A percentile compares a stretch with the other conserved stretches of the same genome.
phyloP scores from a whole-genome alignment of 1,140 invertebrate genomes.

The Drepana arcuata region DNA sequence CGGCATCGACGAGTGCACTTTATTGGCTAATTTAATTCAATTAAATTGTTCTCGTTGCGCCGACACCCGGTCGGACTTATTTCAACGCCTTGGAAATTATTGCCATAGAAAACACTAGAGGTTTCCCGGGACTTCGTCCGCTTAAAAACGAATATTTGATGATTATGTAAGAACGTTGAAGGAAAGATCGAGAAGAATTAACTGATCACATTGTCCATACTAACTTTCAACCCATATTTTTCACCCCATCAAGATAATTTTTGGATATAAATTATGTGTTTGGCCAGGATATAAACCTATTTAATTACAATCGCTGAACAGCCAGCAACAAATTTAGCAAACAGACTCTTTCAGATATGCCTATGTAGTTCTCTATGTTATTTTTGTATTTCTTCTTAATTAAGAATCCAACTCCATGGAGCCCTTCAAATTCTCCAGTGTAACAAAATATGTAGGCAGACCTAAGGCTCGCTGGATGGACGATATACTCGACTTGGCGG shows the following conservation, averaged over 20 bases:
- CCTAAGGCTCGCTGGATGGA: no score
- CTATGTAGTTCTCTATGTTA: slow-evolving; percentile 1
- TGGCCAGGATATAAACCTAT: no score
- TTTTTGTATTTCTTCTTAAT: slow-evolving; percentile 1
- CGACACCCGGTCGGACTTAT: slow-evolving; percentile 30
- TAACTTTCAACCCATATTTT: no score
- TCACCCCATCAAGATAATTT: no score
- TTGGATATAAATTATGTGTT: no score
- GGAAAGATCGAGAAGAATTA: no score
- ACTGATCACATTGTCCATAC: no score
- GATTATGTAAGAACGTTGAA: no score
- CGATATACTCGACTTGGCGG: no score
- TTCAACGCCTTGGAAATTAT: slow-evolving; percentile 59
- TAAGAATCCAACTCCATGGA: slow-evolving; percentile 3
- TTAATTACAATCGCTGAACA: no score
- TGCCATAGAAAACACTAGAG: slow-evolving; percentile 61
- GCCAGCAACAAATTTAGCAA: slow-evolving; percentile 1
- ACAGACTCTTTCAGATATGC: not conserved
- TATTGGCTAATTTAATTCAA: slow-evolving; percentile 71
- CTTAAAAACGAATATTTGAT: no score
- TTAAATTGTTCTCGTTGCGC: slow-evolving; percentile 60
- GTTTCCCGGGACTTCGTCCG: no score
- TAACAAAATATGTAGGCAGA: slow-evolving; percentile 3
- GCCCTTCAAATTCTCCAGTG: slow-evolving; percentile 1
- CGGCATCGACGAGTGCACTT: slow-evolving; percentile 47